Percentiles rank a stretch among this genome's conserved stretches.
Conservation (phyloP, 1,140 invertebrate species). For the Drosophila nigromelanica region DNA sequence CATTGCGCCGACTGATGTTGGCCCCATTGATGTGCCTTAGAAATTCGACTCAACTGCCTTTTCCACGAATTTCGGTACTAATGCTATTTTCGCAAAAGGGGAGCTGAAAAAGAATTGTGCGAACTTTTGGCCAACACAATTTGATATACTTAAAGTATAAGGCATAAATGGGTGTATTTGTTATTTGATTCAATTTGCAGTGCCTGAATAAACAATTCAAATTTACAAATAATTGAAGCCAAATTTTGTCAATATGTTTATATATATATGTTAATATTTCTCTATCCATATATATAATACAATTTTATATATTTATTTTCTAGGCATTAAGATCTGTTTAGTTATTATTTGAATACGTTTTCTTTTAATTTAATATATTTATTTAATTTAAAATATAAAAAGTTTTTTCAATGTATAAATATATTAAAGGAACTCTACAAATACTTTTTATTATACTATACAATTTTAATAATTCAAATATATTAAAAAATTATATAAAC, state of each 20-base stretch:
- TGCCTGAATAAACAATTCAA: background rate
- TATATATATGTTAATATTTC: no score
- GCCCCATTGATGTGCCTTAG: constrained; percentile 5
- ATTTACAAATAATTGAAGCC: no score
- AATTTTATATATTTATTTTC: no score
- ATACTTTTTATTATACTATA: no score
- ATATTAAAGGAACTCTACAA: no score
- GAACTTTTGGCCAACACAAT: constrained; percentile 31
- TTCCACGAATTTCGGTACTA: constrained; percentile 52
- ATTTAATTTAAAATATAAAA: no score
- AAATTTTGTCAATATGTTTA: no score
- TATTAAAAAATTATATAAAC: no score
- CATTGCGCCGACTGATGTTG: background rate
- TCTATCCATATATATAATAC: no score
- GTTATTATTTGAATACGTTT: background rate
- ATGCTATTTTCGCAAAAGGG: constrained; percentile 43
- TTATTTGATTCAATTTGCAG: background rate
- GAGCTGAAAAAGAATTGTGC: constrained; percentile 19
- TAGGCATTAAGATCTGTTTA: no score
- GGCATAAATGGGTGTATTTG: background rate
- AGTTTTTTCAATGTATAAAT: no score
- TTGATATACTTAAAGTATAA: constrained; percentile 8
- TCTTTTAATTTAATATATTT: background rate
- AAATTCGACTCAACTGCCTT: constrained; percentile 64
- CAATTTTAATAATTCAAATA: no score